Base-by-base conservation (phyloP, 37 sponge, comb jelly and placozoan genomes). In the Eunapius fragilis region DNA sequence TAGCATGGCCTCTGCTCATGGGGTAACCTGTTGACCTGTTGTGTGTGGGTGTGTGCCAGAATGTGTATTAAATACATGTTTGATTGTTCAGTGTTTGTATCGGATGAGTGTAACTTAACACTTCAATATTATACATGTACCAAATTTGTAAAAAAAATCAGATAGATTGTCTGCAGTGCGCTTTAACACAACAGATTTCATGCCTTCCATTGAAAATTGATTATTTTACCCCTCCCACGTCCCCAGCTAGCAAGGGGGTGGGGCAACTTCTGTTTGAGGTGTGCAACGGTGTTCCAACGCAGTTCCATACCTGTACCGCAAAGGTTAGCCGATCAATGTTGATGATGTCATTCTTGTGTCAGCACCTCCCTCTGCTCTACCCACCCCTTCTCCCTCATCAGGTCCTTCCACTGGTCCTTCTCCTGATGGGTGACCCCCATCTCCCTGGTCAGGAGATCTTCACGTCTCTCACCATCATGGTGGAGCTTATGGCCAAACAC, bases 231-330 rank as follows among this genome's bases (percentile, higher is more conserved):
- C 24, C 31, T 24, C 28, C 68, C 35, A 9, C 28, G 35, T 76
- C 2, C 27, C 22, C 72, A 97, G 92, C 33, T 97, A 31, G 67
- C 76, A 83, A 95, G 35, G 98, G 98, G 25, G 81, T 97, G 68
- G 94, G 94, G 25, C 80, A 81, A 71, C 86, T 97, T 26, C 79
- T 95, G 31, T 97, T 97, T 81, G 98, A 97, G 84, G 76, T 90
- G 25, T 87, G 91, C 74, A 91, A 87, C 70, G 98, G 96, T 68
- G 94, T 95, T 4, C 76, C 87, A 4, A 74, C 70, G 22, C 96
- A 95, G 74, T 91, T 97, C 38, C 98, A 97, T 78, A 92, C 96
- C 32, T 89, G 81, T 71, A 91, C 94, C 45, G 72, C 78, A 2
- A 82, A 30, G 78, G 85, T 89, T 14, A 11, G 31, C 25, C 0